Evolutionary conservation across 2,797 vertebrate genomes (phyloP).

Genomic region (Octomys mimax): DNA sequence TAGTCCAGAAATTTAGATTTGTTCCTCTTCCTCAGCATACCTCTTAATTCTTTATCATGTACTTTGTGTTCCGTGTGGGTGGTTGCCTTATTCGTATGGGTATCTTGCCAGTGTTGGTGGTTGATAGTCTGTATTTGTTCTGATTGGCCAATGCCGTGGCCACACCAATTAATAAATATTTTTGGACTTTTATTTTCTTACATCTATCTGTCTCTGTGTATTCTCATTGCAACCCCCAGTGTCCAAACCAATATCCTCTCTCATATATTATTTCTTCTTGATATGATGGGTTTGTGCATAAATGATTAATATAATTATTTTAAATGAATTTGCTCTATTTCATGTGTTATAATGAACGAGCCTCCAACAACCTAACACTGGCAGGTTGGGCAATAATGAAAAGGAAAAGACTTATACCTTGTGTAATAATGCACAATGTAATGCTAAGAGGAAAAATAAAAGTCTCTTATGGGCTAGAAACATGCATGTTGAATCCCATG

Average conservation of each 20-base stretch:
- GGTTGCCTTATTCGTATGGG: not conserved
- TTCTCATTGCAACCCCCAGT: not conserved
- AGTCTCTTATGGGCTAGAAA: not conserved
- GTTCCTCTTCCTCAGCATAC: not conserved
- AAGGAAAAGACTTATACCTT: not conserved
- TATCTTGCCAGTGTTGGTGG: not conserved
- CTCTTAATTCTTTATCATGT: not conserved
- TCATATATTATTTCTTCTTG: constrained; percentile 17
- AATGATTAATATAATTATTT: constrained; percentile 7
- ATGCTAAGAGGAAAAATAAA: not conserved
- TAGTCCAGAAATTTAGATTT: not conserved
- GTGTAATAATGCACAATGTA: not conserved
- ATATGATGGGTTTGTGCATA: not conserved
- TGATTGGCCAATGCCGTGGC: not conserved
- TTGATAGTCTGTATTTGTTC: not conserved
- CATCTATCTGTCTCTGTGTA: not conserved
- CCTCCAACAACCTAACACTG: not conserved
- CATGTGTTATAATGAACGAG: not conserved
- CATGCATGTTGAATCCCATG: not conserved
- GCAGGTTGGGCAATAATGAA: not conserved
- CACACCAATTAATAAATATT: not conserved
- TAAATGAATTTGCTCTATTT: constrained; percentile 5
- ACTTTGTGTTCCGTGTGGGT: not conserved
- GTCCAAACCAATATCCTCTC: not conserved
- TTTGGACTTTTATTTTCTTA: not conserved